phyloP scores from a whole-genome alignment of 2,113 vertebrate species.

The Aptenodytes patagonicus region DNA sequence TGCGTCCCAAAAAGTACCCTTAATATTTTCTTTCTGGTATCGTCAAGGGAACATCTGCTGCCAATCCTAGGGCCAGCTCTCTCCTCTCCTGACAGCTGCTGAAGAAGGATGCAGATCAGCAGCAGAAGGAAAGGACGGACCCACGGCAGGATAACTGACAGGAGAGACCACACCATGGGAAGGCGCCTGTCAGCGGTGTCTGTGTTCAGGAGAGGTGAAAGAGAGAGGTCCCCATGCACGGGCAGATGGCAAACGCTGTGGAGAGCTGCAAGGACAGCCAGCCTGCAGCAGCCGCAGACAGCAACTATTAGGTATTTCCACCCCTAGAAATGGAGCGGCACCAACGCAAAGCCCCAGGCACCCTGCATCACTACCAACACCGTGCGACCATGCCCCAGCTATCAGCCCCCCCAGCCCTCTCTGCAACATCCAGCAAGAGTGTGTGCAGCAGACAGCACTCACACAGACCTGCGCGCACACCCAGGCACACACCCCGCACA shows the following conservation, averaged over 20 bases:
- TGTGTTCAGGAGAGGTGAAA: not conserved
- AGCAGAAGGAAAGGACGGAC: not conserved
- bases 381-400: accelerated
- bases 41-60: not conserved
- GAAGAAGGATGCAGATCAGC: not conserved
- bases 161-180: accelerated
- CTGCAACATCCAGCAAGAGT: accelerated
- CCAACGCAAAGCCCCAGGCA: accelerated
- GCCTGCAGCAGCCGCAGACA: not conserved
- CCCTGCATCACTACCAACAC: not conserved
- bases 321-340: not conserved
- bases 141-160: accelerated
- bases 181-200: accelerated
- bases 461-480: accelerated
- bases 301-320: accelerated
- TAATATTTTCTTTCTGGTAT: not conserved
- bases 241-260: not conserved
- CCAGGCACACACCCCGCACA: not conserved
- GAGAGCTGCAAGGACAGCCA: not conserved
- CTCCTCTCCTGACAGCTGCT: not conserved
- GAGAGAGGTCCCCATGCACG: not conserved
- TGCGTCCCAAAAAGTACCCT: not conserved
- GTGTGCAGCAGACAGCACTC: accelerated
- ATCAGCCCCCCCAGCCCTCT: not conserved
- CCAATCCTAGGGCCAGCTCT: not conserved